phyloP scores from a whole-genome alignment of 2,888 invertebrate genomes.

The Antitype chi region DNA sequence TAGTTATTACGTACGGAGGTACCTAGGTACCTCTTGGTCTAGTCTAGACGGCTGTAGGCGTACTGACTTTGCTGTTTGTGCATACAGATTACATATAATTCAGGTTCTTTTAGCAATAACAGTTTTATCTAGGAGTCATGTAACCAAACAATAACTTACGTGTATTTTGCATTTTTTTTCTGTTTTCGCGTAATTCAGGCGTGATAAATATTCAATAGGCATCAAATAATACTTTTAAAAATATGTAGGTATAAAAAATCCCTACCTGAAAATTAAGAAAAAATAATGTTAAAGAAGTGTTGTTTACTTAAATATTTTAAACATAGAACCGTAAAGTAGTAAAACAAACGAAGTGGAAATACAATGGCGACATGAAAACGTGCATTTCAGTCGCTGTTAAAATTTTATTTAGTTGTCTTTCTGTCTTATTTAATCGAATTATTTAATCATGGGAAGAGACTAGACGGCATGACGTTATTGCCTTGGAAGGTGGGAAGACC shows the following conservation, averaged over 20 bases:
- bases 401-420: constrained; percentile 8
- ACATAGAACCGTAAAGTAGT: background rate
- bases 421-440: background rate
- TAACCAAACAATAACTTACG: no score
- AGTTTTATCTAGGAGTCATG: no score
- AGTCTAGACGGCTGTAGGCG: constrained; percentile 35
- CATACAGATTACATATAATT: background rate
- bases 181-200: background rate
- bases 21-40: background rate
- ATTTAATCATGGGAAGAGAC: no score
- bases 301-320: background rate
- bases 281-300: background rate
- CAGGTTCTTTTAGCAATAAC: no score
- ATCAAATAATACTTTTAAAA: no score
- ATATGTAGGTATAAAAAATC: no score
- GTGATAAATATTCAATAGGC: background rate
- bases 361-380: constrained; percentile 1
- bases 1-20: constrained; percentile 38
- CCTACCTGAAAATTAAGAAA: no score
- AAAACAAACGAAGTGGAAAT: constrained; percentile 4
- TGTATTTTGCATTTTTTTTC: background rate
- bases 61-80: background rate
- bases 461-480: no score
- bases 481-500: no score
- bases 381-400: background rate